These are phyloP conservation scores for Sclerurus mexicanus DNA, from an alignment of 2,113 vertebrate species.

Conservation along the genomic window DNA sequence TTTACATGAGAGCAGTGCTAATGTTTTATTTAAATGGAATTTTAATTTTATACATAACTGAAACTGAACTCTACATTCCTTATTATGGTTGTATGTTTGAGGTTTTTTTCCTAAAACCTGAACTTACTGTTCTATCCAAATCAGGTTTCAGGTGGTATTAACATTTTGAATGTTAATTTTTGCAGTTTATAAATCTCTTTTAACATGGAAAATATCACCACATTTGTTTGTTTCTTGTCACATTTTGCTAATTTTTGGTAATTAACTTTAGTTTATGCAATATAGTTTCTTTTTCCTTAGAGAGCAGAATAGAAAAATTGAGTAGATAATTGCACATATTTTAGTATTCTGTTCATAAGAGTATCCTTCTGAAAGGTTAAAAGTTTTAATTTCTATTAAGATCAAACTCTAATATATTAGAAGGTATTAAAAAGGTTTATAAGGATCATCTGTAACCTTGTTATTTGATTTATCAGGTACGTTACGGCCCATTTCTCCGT, in stretches of 20 bases:
- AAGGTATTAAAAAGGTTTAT: neutral
- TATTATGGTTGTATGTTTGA: neutral
- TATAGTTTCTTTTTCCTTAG: neutral
- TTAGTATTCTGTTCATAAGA: neutral
- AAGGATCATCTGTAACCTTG: neutral
- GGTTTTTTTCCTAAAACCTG: neutral
- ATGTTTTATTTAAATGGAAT: neutral
- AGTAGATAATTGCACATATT: neutral
- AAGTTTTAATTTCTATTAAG: neutral
- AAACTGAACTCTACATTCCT: neutral
- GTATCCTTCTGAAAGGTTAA: neutral
- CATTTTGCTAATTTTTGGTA: neutral
- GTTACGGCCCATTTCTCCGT: conserved; percentile 88
- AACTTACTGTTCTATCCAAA: neutral
- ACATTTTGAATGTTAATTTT: neutral
- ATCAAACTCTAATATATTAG: neutral
- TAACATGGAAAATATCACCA: neutral
- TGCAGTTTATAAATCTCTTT: neutral
- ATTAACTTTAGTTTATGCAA: neutral
- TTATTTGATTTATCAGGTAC: conserved; percentile 75
- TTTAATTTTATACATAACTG: neutral
- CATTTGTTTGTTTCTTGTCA: neutral
- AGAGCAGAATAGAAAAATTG: neutral
- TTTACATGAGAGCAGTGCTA: neutral
- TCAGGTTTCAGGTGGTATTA: neutral